A percentile compares a stretch with the other conserved stretches of the same genome.
Evolutionary conservation across 1,140 invertebrate genomes (phyloP).

Genomic region (Zaprionus lachaisei): DNA sequence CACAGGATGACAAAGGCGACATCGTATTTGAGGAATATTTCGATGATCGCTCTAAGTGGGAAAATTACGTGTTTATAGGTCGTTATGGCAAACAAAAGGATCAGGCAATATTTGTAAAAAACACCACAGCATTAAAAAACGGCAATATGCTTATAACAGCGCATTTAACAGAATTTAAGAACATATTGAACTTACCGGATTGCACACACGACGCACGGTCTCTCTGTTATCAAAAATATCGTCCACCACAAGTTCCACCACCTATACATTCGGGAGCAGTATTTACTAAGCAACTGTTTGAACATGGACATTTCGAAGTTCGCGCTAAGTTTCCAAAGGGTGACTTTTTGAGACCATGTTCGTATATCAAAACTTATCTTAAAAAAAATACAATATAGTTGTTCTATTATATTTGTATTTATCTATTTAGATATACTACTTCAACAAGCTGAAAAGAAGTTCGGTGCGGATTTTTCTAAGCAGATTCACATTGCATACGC

Average conservation of each 20-base stretch:
- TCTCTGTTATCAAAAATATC: background rate
- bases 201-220: background rate
- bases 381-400: background rate
- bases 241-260: background rate
- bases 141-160: constrained; percentile 37
- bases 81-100: background rate
- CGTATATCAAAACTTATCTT: constrained; percentile 1
- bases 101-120: constrained; percentile 20
- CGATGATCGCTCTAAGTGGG: constrained; percentile 12
- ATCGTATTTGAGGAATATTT: constrained; percentile 51
- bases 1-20: background rate
- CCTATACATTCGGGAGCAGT: background rate
- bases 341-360: constrained; percentile 36
- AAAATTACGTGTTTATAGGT: background rate
- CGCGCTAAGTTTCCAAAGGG: constrained; percentile 14
- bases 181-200: background rate
- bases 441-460: background rate
- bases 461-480: background rate
- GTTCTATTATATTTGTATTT: background rate
- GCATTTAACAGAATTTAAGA: background rate
- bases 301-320: constrained; percentile 31
- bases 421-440: constrained; percentile 22
- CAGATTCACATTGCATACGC: constrained; percentile 33
- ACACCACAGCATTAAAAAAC: constrained; percentile 21
- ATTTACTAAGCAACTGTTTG: background rate